Base-by-base conservation (phyloP, 2,113 vertebrate genomes). In the Aphelocoma coerulescens region DNA sequence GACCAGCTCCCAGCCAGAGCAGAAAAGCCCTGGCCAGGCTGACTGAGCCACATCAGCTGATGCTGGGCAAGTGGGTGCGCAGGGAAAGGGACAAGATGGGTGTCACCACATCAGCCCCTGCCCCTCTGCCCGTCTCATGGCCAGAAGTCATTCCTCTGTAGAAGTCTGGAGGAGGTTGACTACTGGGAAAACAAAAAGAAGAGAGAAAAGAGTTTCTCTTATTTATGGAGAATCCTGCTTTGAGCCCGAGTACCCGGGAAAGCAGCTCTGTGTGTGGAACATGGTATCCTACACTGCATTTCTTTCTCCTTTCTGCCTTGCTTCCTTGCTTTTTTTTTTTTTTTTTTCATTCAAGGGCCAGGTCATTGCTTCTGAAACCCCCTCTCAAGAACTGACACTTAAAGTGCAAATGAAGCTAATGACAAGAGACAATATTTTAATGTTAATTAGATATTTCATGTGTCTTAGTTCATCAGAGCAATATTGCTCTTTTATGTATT, bases 391-490 rank as follows among this genome's bases (percentile, higher is more conserved):
- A 52, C 91, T 93, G 97, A 95, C 97, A 97, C 95, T 94, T 97
- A 71, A 95, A 94, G 96, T 94, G 95, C 72, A 89, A 97, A 97
- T 97, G 97, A 98, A 95, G 95, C 97, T 97, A 97, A 98, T 97
- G 96, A 97, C 71, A 95, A 98, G 96, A 98, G 97, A 97, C 97
- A 97, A 96, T 95, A 97, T 97, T 98, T 98, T 97, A 97, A 98
- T 96, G 97, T 97, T 98, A 98, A 98, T 98, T 98, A 97, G 96
- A 97, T 96, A 97, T 93, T 97, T 96, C 97, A 96, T 90, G 97
- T 97, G 98, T 97, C 97, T 97, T 97, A 87, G 96, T 96, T 97
- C 98, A 97, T 97, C 97, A 97, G 97, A 97, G 96, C 95, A 95
- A 96, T 94, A 96, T 95, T 97, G 97, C 95, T 98, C 98, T 98